Conservation (phyloP, 2,113 vertebrate genomes). For the Pelusios castaneus region DNA sequence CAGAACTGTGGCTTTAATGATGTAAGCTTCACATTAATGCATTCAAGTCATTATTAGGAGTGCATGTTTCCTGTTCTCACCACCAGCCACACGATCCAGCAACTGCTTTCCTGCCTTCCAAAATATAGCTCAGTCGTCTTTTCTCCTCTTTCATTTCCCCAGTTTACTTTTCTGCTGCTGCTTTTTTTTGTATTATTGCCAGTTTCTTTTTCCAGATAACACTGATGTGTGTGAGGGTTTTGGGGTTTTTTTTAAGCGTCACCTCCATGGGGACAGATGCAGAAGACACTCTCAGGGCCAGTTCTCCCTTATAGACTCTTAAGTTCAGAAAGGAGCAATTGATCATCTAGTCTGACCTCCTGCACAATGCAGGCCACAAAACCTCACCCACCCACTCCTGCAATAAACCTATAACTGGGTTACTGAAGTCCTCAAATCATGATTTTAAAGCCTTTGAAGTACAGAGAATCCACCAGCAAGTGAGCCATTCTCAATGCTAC, state of each 20-base stretch:
- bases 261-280: not conserved
- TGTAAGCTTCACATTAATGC: not conserved
- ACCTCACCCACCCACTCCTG: too few species aligned
- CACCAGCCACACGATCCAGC: not conserved
- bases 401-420: too few species aligned
- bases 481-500: too few species aligned
- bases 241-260: not conserved
- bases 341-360: too few species aligned
- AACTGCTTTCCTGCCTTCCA: not conserved
- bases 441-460: too few species aligned
- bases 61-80: not conserved
- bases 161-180: rapidly evolving
- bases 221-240: not conserved
- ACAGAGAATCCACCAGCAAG: too few species aligned
- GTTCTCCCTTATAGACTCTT: not conserved
- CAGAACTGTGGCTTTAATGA: not conserved
- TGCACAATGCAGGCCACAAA: too few species aligned
- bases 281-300: not conserved
- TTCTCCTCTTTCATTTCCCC: not conserved
- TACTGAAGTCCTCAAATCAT: too few species aligned
- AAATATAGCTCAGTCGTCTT: not conserved
- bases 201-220: rapidly evolving
- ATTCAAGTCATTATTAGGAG: not conserved
- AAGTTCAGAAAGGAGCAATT: too few species aligned
- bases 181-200: not conserved